phyloP scores from a whole-genome alignment of 2,888 invertebrate species.

The Melanotus villosus region DNA sequence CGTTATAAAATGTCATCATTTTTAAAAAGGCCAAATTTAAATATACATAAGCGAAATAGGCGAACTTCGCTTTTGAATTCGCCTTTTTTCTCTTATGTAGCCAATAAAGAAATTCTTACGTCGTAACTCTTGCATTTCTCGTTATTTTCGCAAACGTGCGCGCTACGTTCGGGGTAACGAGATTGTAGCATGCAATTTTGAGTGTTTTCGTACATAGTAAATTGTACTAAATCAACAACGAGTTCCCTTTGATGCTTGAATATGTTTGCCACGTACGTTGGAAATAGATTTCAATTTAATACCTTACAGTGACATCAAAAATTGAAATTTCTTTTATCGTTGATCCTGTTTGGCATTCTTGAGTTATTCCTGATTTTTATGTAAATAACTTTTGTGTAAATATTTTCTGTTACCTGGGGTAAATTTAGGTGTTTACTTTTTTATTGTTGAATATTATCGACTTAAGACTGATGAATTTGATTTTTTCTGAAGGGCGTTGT shows the following conservation, averaged over 20 bases:
- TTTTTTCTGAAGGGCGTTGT: too few species aligned
- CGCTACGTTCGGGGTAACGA: neutral
- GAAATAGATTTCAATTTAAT: neutral
- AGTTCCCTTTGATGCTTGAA: neutral
- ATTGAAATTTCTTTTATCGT: neutral
- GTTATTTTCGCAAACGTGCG: neutral
- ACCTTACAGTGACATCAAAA: neutral
- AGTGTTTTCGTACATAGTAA: neutral
- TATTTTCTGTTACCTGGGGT: too few species aligned
- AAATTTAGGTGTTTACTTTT: too few species aligned
- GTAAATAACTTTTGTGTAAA: too few species aligned
- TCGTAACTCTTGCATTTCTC: neutral
- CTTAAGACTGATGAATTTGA: too few species aligned
- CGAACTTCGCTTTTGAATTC: too few species aligned
- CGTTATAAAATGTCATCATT: too few species aligned
- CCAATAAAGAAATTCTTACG: neutral
- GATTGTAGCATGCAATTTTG: neutral
- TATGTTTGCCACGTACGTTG: neutral
- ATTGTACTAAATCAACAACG: too few species aligned
- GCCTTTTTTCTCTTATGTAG: too few species aligned
- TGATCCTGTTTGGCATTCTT: neutral
- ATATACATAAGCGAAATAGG: too few species aligned
- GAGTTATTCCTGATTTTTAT: neutral
- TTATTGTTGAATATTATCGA: too few species aligned
- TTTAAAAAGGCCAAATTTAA: too few species aligned